Evolutionary conservation across 2,888 invertebrate genomes (phyloP), one percentile per base, ranked within the genome.

Genomic region (Galerucella nymphaeae): DNA sequence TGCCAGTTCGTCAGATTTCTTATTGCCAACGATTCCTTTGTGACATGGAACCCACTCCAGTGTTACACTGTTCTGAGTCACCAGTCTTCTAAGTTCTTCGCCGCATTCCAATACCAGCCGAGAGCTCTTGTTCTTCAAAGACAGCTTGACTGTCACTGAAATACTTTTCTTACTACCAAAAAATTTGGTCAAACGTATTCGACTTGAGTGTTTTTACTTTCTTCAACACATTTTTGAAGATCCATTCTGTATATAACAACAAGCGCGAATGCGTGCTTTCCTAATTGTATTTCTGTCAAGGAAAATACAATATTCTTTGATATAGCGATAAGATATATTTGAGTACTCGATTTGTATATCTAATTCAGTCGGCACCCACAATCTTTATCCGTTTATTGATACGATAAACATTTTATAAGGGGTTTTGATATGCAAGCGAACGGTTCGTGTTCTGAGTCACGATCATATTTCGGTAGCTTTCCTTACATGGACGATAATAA

Each of bases 281-380:
- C 62, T 69, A 62, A 70, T 69, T 73, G 70, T 73, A 66, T 72
- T 73, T 73, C 73, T 66, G 70, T 73, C 66, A 69, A 66, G 66
- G 66, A 72, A 72, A 67, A 63, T 16, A 38, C 53, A 64, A 57
- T 67, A 58, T 53, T 53, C 8, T 53, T 53, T 58, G 72, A 72
- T 72, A 42, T 63, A 14, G 38, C 63, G 67, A 67, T 64, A 62
- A 71, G 71, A 55, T 50, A 64, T 41, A 57, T 50, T 64, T 59
- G 58, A 72, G 72, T 62, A 63, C 57, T 70, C 41, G 45, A 41
- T 57, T 64, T 64, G 70, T 70, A 65, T 65, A 70, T 70, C 64
- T 68, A 64, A 68, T 72, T 68, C 48, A 41, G 18, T 20, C 20
- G 30, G 64, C 67, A 65, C 67, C 63, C 68, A 48, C 23, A 23